These are phyloP conservation scores for Aphelocoma californica DNA, from an alignment of 2,797 vertebrate species.

Conservation along the genomic window DNA sequence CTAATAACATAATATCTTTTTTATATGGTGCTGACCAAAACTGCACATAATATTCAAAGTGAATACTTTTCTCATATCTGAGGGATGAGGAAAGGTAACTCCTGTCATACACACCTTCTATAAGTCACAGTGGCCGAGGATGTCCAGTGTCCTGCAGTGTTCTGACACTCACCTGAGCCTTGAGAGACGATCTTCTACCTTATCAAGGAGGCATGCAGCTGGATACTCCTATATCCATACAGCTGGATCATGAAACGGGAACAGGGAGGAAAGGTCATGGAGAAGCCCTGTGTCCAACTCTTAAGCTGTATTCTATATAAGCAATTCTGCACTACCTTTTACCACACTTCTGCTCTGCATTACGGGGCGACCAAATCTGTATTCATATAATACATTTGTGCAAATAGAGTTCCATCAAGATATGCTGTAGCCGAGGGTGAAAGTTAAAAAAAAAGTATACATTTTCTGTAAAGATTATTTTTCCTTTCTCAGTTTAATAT, in stretches of 20 bases:
- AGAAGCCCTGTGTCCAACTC: background rate
- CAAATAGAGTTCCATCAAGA: background rate
- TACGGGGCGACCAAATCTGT: background rate
- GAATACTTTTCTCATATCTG: background rate
- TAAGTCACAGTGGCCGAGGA: background rate
- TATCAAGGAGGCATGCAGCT: background rate
- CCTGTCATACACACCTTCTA: background rate
- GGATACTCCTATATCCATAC: background rate
- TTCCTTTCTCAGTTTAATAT: conserved; percentile 2
- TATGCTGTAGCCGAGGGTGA: background rate
- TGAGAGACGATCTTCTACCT: background rate
- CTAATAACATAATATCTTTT: background rate
- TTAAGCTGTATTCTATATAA: background rate
- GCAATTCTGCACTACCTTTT: background rate
- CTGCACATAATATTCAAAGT: background rate
- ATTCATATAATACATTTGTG: background rate
- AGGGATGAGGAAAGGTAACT: background rate
- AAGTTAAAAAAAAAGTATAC: background rate
- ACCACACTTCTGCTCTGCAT: background rate
- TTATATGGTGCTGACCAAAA: background rate
- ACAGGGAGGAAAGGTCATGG: background rate
- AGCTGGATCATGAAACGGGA: background rate
- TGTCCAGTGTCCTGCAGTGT: background rate
- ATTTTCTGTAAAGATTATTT: conserved; percentile 13
- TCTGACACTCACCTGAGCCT: background rate